Evolutionary conservation across 2,888 invertebrate species (phyloP).

Genomic region (Mythimna lalbum): DNA sequence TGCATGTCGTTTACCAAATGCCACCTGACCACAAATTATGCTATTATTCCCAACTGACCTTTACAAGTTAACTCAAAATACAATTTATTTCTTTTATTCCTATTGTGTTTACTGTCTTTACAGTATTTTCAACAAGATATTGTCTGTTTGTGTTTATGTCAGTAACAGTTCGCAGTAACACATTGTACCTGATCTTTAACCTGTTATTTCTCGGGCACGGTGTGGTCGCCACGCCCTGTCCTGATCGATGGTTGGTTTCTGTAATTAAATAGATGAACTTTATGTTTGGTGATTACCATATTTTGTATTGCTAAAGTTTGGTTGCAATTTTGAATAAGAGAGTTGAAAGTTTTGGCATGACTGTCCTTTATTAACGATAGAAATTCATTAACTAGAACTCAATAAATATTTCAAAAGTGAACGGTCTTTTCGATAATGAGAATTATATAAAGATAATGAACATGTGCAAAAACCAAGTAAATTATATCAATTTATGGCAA

Average conservation of each 20-base stretch:
- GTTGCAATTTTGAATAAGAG: neutral
- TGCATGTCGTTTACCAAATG: slow-evolving; percentile 37
- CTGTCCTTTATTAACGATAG: neutral
- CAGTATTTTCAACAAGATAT: slow-evolving; percentile 40
- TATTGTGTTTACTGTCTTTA: slow-evolving; percentile 15
- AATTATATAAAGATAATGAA: slow-evolving; percentile 22
- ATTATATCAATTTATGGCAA: slow-evolving; percentile 39
- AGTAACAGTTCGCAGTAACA: slow-evolving; percentile 42
- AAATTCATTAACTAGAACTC: neutral
- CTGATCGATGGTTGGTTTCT: slow-evolving; percentile 73
- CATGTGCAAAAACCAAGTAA: slow-evolving; percentile 13
- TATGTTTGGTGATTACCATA: slow-evolving; percentile 42
- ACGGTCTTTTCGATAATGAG: slow-evolving; percentile 19
- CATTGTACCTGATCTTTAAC: slow-evolving; percentile 57
- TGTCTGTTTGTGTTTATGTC: slow-evolving; percentile 20
- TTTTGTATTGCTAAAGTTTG: slow-evolving; percentile 11
- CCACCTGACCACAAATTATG: slow-evolving; percentile 44
- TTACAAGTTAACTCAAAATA: slow-evolving; percentile 23
- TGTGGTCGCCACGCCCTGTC: slow-evolving; percentile 70
- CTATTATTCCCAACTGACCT: slow-evolving; percentile 18
- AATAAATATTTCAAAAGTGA: slow-evolving; percentile 17
- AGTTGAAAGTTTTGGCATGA: neutral
- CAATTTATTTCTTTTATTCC: slow-evolving; percentile 28
- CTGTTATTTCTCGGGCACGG: slow-evolving; percentile 62
- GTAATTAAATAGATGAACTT: slow-evolving; percentile 63